These are phyloP conservation scores for Philopotamus ludificatus DNA, from an alignment of 1,140 invertebrate genomes.

Conservation along the genomic window DNA sequence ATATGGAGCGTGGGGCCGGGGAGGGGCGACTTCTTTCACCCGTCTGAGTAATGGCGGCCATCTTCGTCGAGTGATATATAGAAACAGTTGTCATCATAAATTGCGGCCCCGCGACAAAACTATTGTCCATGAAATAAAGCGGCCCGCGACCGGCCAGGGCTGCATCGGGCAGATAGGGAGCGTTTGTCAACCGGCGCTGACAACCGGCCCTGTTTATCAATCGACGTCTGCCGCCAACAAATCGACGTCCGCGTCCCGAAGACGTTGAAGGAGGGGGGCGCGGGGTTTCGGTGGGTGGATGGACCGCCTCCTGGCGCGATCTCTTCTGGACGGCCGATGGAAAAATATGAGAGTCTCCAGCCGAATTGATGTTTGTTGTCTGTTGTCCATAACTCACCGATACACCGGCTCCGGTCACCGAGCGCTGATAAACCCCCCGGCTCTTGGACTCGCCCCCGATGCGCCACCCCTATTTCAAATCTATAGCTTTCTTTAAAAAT, in stretches of 20 bases:
- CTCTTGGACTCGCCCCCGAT: not conserved
- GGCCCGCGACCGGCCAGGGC: not conserved
- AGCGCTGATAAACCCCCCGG: constrained; percentile 24
- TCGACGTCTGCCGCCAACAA: constrained; percentile 15
- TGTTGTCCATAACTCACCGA: constrained; percentile 38
- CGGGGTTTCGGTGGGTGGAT: no score
- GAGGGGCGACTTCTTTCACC: not conserved
- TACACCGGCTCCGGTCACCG: constrained; percentile 24
- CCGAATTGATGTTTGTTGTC: constrained; percentile 41
- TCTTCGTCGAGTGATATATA: not conserved
- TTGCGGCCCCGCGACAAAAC: constrained; percentile 17
- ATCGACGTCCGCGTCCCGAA: constrained; percentile 11
- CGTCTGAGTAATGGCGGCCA: not conserved
- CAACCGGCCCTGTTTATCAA: constrained; percentile 23
- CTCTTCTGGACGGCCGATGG: not conserved
- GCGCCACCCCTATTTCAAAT: not conserved
- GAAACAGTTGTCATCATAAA: constrained; percentile 23
- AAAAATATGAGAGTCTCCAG: constrained; percentile 36
- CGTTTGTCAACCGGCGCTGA: constrained; percentile 23
- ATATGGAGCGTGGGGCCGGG: not conserved
- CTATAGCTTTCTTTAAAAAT: not conserved
- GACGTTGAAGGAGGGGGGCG: not conserved
- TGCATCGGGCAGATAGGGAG: constrained; percentile 22
- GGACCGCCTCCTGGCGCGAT: no score
- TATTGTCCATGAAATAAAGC: constrained; percentile 24